phyloP scores from a whole-genome alignment of 2,888 invertebrate genomes.

The Microdon myrmicae region DNA sequence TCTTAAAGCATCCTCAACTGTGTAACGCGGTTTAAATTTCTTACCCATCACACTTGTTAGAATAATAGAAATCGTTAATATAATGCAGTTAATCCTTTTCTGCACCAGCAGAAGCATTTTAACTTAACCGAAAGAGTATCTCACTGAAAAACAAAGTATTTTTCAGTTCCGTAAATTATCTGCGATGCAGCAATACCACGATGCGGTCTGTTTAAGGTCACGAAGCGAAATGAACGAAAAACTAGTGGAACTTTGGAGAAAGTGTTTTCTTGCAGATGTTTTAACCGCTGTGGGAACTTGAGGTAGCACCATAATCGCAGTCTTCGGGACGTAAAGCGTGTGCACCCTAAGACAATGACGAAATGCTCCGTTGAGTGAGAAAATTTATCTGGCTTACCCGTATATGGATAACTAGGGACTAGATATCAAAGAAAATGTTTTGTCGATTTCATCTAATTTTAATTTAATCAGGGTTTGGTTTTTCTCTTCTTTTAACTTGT shows the following conservation, averaged over 20 bases:
- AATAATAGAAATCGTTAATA: constrained; percentile 6
- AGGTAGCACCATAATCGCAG: constrained; percentile 44
- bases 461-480: constrained; percentile 14
- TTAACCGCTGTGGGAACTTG: constrained; percentile 37
- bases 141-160: neutral
- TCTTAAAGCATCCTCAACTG: neutral
- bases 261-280: constrained; percentile 47
- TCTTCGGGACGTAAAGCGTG: constrained; percentile 43
- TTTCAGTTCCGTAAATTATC: constrained; percentile 3
- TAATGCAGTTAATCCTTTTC: constrained; percentile 12
- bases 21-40: constrained; percentile 4
- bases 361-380: constrained; percentile 50
- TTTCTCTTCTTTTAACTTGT: too few relatives aligned
- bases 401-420: too few relatives aligned
- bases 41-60: constrained; percentile 25
- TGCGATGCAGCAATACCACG: constrained; percentile 17
- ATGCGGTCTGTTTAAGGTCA: constrained; percentile 52
- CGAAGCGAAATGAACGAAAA: constrained; percentile 47
- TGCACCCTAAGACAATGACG: constrained; percentile 48
- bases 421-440: too few relatives aligned
- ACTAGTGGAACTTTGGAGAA: constrained; percentile 44
- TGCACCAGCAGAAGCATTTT: constrained; percentile 26
- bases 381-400: constrained; percentile 40
- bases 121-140: constrained; percentile 16
- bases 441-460: constrained; percentile 30